Evolutionary conservation across 2,113 vertebrate species (phyloP), one percentile per base, ranked within the genome.

Genomic region (Delphinapterus leucas): DNA sequence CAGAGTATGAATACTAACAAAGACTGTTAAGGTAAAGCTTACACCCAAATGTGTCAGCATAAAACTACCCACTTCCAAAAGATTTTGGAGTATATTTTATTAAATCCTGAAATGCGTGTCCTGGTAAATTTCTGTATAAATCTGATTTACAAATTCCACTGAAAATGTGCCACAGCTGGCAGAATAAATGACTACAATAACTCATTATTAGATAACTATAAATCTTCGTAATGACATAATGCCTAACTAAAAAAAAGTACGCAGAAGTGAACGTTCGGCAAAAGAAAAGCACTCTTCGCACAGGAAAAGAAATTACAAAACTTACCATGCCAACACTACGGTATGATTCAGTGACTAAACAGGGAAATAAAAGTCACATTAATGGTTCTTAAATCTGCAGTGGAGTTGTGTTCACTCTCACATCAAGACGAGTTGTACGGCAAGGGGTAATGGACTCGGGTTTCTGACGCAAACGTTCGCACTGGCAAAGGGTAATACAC

Each of bases 131-230:
- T 98, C 98, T 97, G 97, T 98, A 98, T 87, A 98, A 88, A 98
- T 98, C 96, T 98, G 98, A 98, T 98, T 98, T 98, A 98, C 98
- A 98, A 99, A 98, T 99, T 99, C 97, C 96, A 97, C 95, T 97
- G 97, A 98, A 99, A 98, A 98, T 98, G 92, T 98, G 96, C 93
- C 97, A 98, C 98, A 98, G 98, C 98, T 98, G 97, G 98, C 60
- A 97, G 98, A 98, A 98, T 98, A 98, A 98, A 98, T 98, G 98
- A 98, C 98, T 97, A 90, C 87, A 98, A 98, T 98, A 99, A 99
- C 98, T 99, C 98, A 98, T 98, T 99, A 98, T 98, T 98, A 99
- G 99, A 98, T 98, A 98, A 98, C 98, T 97, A 96, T 99, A 99
- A 98, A 99, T 99, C 98, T 98, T 98, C 93, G 94, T 97, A 98